These are phyloP conservation scores for Mellivora capensis DNA, from an alignment of 2,113 vertebrate species.

Conservation along the genomic window DNA sequence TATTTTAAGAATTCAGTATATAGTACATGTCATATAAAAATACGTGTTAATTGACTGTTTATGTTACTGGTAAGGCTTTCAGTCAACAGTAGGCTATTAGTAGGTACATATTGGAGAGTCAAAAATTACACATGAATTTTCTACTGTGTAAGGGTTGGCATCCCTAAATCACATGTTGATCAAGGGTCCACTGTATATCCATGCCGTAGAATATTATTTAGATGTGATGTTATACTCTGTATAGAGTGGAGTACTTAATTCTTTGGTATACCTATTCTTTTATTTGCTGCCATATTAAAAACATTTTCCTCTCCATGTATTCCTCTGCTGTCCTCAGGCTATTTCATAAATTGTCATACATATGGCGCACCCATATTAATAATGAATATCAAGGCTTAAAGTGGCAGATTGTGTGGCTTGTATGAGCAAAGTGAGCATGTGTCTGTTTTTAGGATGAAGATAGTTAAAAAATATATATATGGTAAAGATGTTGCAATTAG, in stretches of 20 bases:
- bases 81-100: not conserved
- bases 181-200: not conserved
- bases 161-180: not conserved
- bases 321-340: not conserved
- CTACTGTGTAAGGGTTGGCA: not conserved
- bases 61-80: not conserved
- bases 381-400: not conserved
- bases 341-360: not conserved
- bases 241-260: not conserved
- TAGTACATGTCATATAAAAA: not conserved
- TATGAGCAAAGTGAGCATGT: not conserved
- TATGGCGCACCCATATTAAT: not conserved
- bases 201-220: not conserved
- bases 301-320: not conserved
- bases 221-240: not conserved
- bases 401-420: not conserved
- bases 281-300: not conserved
- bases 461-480: not conserved
- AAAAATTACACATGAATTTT: not conserved
- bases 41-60: not conserved
- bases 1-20: not conserved
- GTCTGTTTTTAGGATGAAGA: not conserved
- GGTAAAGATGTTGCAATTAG: not conserved
- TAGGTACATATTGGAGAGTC: not conserved
- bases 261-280: not conserved